Evolutionary conservation across 2,113 vertebrate genomes (phyloP), one percentile per base, ranked within the genome.

Genomic region (Sylvia atricapilla): DNA sequence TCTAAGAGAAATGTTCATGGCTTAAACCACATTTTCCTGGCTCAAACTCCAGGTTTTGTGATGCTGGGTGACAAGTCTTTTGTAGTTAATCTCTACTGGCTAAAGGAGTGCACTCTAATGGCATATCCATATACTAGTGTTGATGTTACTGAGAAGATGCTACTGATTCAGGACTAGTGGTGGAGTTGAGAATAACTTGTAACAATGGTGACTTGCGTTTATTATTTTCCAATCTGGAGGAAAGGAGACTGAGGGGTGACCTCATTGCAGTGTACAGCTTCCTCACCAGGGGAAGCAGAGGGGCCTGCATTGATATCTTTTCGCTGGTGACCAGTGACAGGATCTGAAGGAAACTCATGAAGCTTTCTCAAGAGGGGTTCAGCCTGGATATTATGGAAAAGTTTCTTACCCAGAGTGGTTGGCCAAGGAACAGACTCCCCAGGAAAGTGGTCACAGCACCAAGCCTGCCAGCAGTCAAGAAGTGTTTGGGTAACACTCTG

Each of bases 151-250:
- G 52, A 23, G n/a, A 79, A 23, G 46, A 46, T 78, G 35, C 20
- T 72, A 1, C 8, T 68, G 56, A 18, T 66, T 41, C 7, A 44
- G 50, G n/a, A 28, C 53, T 35, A 49, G 8, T 56, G n/a, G 39
- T 70, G 27, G 25, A 70, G 15, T 18, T 69, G 55, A 39, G 15
- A 35, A 7, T 49, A 55, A 37, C 17, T 89, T 23, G 8, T 43
- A 75, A 30, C n/a, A 49, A 69, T 15, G 24, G 10, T 53, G 31
- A 78, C 20, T 86, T 92, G 30, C 56, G 35, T 80, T 33, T 88
- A 20, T 69, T 72, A 99, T 98, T 20, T 63, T 35, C 62, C 11
- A 70, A 21, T 19, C 35, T 33, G 22, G 19, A 84, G 47, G 28
- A 69, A 53, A 53, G 35, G 31, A 56, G 49, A 43, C 49, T 49